These are phyloP conservation scores for Kryptolebias marmoratus DNA, from an alignment of 2,113 vertebrate genomes.

Conservation along the genomic window DNA sequence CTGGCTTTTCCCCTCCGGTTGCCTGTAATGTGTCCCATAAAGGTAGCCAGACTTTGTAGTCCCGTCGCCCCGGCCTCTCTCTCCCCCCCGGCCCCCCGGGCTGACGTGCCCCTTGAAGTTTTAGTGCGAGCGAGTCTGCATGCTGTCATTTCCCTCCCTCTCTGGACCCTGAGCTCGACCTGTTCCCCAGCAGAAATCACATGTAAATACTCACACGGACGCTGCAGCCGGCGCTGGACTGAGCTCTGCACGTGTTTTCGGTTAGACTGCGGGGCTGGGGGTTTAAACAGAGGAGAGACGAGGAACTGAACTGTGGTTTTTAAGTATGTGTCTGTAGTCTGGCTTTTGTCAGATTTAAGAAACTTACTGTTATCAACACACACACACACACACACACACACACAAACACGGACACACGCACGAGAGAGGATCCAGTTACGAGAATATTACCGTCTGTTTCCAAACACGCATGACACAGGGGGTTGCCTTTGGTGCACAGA, in stretches of 20 bases:
- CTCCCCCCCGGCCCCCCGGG: background rate
- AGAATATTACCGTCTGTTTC: slow-evolving; percentile 41
- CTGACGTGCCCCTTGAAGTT: slow-evolving; percentile 43
- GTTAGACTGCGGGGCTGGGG: slow-evolving; percentile 61
- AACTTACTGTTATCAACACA: slow-evolving; percentile 40
- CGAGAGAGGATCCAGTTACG: slow-evolving; percentile 26
- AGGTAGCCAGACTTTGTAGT: slow-evolving; percentile 57
- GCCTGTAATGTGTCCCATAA: slow-evolving; percentile 43
- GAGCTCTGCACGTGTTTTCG: slow-evolving; percentile 67
- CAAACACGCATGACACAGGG: slow-evolving; percentile 31
- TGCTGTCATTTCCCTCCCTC: slow-evolving; percentile 58
- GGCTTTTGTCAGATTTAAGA: slow-evolving; percentile 57
- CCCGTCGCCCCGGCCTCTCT: background rate
- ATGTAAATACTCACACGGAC: slow-evolving; percentile 30
- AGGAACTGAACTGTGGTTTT: slow-evolving; percentile 53
- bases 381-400: slow-evolving; percentile 13
- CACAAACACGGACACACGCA: background rate
- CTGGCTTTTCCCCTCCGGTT: slow-evolving; percentile 33
- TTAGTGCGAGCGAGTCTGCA: slow-evolving; percentile 38
- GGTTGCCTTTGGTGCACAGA: slow-evolving; percentile 42
- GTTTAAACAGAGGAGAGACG: slow-evolving; percentile 62
- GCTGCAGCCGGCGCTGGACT: slow-evolving; percentile 57
- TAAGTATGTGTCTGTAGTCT: slow-evolving; percentile 54
- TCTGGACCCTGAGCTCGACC: slow-evolving; percentile 55
- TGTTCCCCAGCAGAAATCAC: slow-evolving; percentile 40